Base-by-base conservation (phyloP, 2,888 invertebrate genomes). In the Sepioteuthis lessoniana region DNA sequence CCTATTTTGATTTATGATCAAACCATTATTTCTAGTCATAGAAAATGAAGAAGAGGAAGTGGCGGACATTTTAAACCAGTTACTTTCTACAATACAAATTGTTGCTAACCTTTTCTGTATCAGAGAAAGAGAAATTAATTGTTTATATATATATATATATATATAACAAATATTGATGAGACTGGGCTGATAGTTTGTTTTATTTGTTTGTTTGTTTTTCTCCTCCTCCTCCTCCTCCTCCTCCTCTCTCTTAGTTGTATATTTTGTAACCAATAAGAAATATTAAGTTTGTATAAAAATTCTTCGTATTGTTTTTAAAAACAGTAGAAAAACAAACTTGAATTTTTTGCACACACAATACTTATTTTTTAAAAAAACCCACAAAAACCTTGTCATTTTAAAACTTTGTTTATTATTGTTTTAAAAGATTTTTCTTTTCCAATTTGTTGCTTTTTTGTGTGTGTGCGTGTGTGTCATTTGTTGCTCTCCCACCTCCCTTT, bases 11-110 rank as follows among this genome's bases (percentile, higher is more conserved):
- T n/a, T 91, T 19, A 46, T 46, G 31, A 46, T 91, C 90, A 46
- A n/a, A 21, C 46, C 46, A 91, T n/a, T 46, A 42, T n/a, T 91
- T 91, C 91, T 91, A 91, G 91, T 91, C 91, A 42, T 46, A 91
- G 46, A n/a, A 91, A 46, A 0, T n/a, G 13, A 31, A 76, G n/a
- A 46, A 46, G 5, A 60, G 55, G 55, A 60, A 5, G 28, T 13
- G 76, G 76, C 31, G n/a, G 50, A 50, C 50, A 50, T 50, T 21
- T 50, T 19, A 19, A n/a, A n/a, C n/a, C n/a, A n/a, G 76, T 76
- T 76, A n/a, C 76, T 76, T n/a, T 76, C 76, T 31, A 31, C 7
- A 25, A 76, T n/a, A n/a, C n/a, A n/a, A 76, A 76, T 76, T 60
- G 1, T 0, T 60, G 55, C 25, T 60, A 60, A 21, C n/a, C 76